A percentile compares a stretch with the other conserved stretches of the same genome.
phyloP scores from a whole-genome alignment of 2,113 vertebrate species.

The Menidia beryllina region DNA sequence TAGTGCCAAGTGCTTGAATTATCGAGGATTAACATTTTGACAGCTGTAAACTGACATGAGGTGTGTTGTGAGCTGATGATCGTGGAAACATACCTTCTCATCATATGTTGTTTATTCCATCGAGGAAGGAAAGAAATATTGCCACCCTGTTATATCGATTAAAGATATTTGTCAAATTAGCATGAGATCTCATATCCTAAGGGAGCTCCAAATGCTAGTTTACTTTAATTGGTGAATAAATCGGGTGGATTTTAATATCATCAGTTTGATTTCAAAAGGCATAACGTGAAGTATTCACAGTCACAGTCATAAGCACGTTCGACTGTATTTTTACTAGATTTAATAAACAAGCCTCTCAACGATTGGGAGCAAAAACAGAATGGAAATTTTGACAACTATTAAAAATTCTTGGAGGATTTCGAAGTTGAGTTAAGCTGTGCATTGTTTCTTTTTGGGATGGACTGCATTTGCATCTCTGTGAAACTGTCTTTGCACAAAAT shows the following conservation, averaged over 20 bases:
- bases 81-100: not conserved
- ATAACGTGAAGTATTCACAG: not conserved
- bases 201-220: conserved; percentile 1
- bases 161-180: not conserved
- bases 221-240: not conserved
- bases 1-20: conserved; percentile 15
- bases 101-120: conserved; percentile 4
- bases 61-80: conserved; percentile 2
- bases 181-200: not conserved
- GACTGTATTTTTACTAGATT: not conserved
- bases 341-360: not conserved
- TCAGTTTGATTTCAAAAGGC: not conserved
- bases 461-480: not conserved
- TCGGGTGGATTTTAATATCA: too few species aligned
- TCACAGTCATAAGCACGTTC: not conserved
- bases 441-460: not conserved
- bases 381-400: too few species aligned
- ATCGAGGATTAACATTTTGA: conserved; percentile 28
- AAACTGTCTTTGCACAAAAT: not conserved
- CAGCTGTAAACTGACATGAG: conserved; percentile 11
- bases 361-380: not conserved
- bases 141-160: conserved; percentile 10
- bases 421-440: not conserved
- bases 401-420: too few species aligned
- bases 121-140: not conserved